A percentile compares a stretch with the other conserved stretches of the same genome.
Conservation (phyloP, 2,113 vertebrate species). For the Phrynosoma platyrhinos region DNA sequence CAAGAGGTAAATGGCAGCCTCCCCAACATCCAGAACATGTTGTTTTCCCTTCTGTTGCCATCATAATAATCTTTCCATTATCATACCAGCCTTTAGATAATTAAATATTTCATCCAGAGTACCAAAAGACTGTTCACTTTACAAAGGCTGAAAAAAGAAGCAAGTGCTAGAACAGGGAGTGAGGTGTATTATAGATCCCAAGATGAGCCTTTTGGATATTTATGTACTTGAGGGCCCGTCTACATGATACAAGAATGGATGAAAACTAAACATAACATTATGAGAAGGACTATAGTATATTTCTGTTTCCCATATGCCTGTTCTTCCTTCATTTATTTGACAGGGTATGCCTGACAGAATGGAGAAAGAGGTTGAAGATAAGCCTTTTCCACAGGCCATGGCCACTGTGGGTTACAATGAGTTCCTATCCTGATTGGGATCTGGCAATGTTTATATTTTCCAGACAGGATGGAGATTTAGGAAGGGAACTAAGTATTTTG, state of each 20-base stretch:
- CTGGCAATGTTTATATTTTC: background rate
- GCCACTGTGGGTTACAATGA: background rate
- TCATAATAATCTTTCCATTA: background rate
- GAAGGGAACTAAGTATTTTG: background rate
- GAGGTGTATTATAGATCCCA: background rate
- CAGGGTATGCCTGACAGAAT: background rate
- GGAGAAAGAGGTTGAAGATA: background rate
- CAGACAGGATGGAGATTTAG: background rate
- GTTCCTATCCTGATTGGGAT: background rate
- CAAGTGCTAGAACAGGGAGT: background rate
- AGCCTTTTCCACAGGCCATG: background rate
- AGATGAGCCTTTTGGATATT: background rate
- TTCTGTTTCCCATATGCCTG: background rate
- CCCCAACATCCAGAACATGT: background rate
- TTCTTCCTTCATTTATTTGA: background rate
- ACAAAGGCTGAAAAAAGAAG: background rate
- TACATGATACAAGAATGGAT: background rate
- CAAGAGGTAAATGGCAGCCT: background rate
- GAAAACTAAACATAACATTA: too few relatives aligned
- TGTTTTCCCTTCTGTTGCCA: background rate
- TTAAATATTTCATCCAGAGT: background rate
- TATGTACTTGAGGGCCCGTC: background rate
- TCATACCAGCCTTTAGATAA: background rate
- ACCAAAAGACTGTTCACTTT: background rate
- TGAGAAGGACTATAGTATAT: background rate